A percentile compares a stretch with the other conserved stretches of the same genome.
These are phyloP conservation scores for Colius striatus DNA, from an alignment of 2,113 vertebrate genomes.

Conservation along the genomic window DNA sequence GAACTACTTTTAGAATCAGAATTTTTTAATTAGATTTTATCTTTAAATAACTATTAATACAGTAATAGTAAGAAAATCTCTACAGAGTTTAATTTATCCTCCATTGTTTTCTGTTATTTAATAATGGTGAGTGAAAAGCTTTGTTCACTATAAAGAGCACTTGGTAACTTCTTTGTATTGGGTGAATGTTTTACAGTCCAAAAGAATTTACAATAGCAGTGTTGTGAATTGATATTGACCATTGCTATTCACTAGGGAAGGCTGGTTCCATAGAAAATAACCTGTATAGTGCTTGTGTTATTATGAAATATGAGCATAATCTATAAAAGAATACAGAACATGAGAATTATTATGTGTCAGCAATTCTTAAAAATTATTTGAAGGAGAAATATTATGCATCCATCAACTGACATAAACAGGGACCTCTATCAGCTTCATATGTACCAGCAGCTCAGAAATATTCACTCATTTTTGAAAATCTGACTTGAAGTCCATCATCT, in stretches of 20 bases:
- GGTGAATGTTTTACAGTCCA: neutral
- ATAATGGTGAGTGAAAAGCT: neutral
- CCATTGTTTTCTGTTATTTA: neutral
- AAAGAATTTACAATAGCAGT: neutral
- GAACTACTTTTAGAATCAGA: neutral
- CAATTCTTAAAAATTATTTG: neutral
- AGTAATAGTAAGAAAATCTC: neutral
- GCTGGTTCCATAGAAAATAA: neutral
- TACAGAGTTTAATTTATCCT: neutral
- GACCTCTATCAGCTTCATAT: neutral
- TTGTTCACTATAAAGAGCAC: neutral
- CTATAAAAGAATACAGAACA: neutral
- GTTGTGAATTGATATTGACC: neutral
- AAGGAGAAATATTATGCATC: neutral
- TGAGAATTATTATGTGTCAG: neutral
- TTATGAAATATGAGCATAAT: neutral
- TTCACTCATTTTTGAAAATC: neutral
- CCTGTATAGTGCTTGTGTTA: neutral
- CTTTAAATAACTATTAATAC: neutral
- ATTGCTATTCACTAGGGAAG: neutral
- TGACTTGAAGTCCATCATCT: neutral
- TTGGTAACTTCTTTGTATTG: neutral
- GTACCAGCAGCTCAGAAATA: neutral
- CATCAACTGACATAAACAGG: constrained; percentile 18
- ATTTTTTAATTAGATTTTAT: constrained; percentile 19